A percentile compares a stretch with the other conserved stretches of the same genome.
Evolutionary conservation across 2,113 vertebrate species (phyloP).

Genomic region (Alces alces): DNA sequence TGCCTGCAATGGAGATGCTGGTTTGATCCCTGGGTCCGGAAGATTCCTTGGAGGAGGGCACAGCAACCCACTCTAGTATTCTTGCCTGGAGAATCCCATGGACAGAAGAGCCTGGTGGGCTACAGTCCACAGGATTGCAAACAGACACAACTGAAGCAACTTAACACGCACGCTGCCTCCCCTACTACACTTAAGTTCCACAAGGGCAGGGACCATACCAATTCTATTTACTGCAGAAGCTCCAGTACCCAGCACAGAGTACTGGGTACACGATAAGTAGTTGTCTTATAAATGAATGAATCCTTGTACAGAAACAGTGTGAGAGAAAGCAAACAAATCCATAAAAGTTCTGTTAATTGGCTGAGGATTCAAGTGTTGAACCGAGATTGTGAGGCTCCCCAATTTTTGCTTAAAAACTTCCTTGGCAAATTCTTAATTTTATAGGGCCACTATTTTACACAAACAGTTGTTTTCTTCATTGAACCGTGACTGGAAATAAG

Average conservation of each 20-base stretch:
- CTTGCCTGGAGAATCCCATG: neutral
- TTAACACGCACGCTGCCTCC: neutral
- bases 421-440: conserved; percentile 19
- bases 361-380: conserved; percentile 2
- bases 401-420: conserved; percentile 32
- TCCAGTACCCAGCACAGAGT: neutral
- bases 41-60: neutral
- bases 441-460: neutral
- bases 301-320: neutral
- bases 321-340: conserved; percentile 24
- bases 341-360: neutral
- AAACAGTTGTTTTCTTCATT: neutral
- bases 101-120: neutral
- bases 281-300: neutral
- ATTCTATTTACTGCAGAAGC: neutral
- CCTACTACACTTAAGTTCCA: neutral
- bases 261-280: neutral
- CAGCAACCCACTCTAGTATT: neutral
- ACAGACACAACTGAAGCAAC: neutral
- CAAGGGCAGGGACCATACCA: neutral
- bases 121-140: neutral
- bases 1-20: neutral
- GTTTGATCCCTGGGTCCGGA: neutral
- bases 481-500: neutral
- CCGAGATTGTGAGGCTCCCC: neutral